Evolutionary conservation across 2,888 invertebrate species (phyloP).

Genomic region (Cancer borealis): DNA sequence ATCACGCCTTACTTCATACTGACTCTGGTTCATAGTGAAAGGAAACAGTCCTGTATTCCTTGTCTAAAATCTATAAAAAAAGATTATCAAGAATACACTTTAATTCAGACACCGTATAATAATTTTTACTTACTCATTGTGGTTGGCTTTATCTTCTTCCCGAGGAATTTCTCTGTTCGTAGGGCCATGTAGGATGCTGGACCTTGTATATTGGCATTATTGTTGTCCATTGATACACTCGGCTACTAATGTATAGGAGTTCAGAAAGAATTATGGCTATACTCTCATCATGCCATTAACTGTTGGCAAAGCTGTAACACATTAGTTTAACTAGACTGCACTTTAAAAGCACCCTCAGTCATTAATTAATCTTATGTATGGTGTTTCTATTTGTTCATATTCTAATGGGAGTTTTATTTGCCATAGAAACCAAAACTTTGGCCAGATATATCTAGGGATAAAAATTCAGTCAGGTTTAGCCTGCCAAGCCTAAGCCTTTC

Average conservation of each 20-base stretch:
- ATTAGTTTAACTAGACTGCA: background rate
- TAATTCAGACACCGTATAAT: background rate
- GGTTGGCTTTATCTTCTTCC: background rate
- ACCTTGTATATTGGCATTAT: background rate
- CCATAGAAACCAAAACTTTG: background rate
- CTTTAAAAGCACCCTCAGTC: background rate
- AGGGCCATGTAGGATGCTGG: background rate
- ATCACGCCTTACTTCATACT: background rate
- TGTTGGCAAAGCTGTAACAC: background rate
- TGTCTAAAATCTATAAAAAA: background rate
- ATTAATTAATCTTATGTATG: background rate
- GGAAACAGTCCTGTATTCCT: background rate
- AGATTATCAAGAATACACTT: background rate
- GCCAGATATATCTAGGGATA: no score
- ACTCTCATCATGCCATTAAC: background rate
- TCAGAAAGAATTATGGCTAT: background rate
- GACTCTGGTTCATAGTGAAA: background rate
- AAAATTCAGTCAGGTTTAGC: no score
- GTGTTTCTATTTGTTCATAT: background rate
- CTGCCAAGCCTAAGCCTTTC: no score
- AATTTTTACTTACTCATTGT: background rate
- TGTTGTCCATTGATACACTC: background rate
- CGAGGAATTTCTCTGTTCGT: background rate
- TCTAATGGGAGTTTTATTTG: background rate
- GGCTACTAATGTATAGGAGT: background rate